Evolutionary conservation across 2,797 vertebrate genomes (phyloP), one percentile per base, ranked within the genome.

Genomic region (Aphelocoma californica): DNA sequence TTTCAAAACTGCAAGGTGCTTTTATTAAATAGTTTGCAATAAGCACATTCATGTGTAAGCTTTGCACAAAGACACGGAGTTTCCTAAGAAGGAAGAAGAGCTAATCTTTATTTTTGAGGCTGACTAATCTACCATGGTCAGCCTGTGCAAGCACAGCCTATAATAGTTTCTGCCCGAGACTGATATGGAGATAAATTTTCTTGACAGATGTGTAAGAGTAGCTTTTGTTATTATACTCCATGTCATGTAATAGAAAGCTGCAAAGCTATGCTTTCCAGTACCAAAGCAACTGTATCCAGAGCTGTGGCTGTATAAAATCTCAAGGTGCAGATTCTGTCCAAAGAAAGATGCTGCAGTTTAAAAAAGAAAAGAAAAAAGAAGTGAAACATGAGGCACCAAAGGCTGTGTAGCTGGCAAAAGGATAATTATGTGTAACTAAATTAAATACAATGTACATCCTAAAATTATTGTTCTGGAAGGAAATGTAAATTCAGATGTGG

Each of bases 181-280:
- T 73, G 93, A 90, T 92, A 42, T 75, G 88, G 66, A 88, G 47
- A 94, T 92, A 72, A 79, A 86, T 96, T 95, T 93, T 94, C 83
- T 84, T 95, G 95, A 86, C 82, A 79, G 86, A 86, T 51, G 17
- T 91, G 82, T 66, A 92, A 90, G 57, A 51, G 21, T 71, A 81
- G 58, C 53, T 79, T 94, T 83, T 15, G 8, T 84, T 94, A 75
- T 84, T 94, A 50, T 72, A 64, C 19, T 87, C 32, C 0, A 0
- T 81, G 61, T 71, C 65, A 47, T 44, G 31, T 74, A 92, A 69
- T 5, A 86, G 57, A 83, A 74, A 50, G 38, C 50, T 88, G 73
- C 70, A 88, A 64, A 90, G 48, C 54, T 71, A 31, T 0, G 0
- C 34, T 81, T 92, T 72, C n/a, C 25, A 26, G 16, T 65, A 64